Evolutionary conservation across 2,797 vertebrate genomes (phyloP), one percentile per base, ranked within the genome.

Genomic region (Scarus forsteni): DNA sequence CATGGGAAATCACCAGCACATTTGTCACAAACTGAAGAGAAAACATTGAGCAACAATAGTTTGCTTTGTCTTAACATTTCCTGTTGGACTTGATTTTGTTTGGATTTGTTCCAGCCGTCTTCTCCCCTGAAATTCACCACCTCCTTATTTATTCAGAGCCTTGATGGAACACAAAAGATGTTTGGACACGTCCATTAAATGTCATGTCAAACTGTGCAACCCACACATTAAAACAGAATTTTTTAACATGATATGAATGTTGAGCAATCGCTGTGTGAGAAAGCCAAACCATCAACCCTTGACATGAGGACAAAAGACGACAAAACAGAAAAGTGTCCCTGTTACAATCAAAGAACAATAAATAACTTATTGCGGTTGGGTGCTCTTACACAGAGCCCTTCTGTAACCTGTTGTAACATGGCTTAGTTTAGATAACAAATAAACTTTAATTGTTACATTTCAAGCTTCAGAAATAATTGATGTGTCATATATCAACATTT

Each of bases 51-150:
- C 42, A 86, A 81, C 56, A 44, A 27, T 9, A 0, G 18, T 66
- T 73, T 56, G 18, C 51, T 1, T 51, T 80, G 34, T 42, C 8
- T 46, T 45, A 59, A 50, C 0, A 18, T 76, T 79, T 77, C 78
- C 79, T 6, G 83, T 77, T 43, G 0, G 13, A 87, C 85, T 66
- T 60, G 83, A 77, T 85, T 63, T 82, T 5, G n/a, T 34, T 49
- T 70, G 70, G 60, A 6, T 2, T 10, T 58, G 45, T 14, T 52
- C 74, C 79, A 86, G 4, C 8, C 52, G 12, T n/a, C 9, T 5
- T 15, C 0, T 51, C 1, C 1, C 58, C 18, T 19, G 12, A 0
- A 34, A 40, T 43, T 16, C 11, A 71, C 3, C 0, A 39, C 19
- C 46, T 39, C 6, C 65, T 74, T 51, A 7, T 0, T 0, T 10